Conservation (phyloP, 1,140 invertebrate species). For the Rhopalosiphum padi region DNA sequence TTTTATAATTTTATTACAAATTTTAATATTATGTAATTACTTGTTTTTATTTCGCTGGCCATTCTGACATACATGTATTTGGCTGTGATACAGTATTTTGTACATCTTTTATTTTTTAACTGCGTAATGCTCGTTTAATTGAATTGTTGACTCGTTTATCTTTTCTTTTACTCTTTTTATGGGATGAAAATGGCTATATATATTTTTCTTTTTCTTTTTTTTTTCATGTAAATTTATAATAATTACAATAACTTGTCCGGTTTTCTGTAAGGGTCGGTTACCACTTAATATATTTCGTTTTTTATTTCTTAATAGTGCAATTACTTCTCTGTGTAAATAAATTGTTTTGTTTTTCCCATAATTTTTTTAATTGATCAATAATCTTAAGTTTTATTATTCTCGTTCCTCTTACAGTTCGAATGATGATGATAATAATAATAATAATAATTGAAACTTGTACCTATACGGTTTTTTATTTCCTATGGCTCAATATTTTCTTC, state of each 20-base stretch:
- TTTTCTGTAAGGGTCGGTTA: conserved; percentile 56
- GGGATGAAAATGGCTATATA: conserved; percentile 11
- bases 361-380: conserved; percentile 12
- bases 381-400: not conserved
- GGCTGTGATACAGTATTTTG: conserved; percentile 57
- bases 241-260: conserved; percentile 45
- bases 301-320: conserved; percentile 50
- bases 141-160: conserved; percentile 47
- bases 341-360: conserved; percentile 31
- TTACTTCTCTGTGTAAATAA: conserved; percentile 49
- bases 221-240: conserved; percentile 49
- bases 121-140: conserved; percentile 46
- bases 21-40: conserved; percentile 51
- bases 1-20: conserved; percentile 44
- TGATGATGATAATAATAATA: not conserved
- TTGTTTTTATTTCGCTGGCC: conserved; percentile 53
- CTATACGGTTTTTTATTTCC: not conserved
- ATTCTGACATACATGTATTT: conserved; percentile 55
- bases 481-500: conserved; percentile 16
- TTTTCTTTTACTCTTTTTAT: conserved; percentile 19
- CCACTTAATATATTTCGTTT: conserved; percentile 45
- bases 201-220: conserved; percentile 39
- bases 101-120: conserved; percentile 54
- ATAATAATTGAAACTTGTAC: not conserved
- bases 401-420: not conserved